A percentile compares a stretch with the other conserved stretches of the same genome.
Evolutionary conservation across 2,797 vertebrate species (phyloP).

Genomic region (Gadopsis marmoratus): DNA sequence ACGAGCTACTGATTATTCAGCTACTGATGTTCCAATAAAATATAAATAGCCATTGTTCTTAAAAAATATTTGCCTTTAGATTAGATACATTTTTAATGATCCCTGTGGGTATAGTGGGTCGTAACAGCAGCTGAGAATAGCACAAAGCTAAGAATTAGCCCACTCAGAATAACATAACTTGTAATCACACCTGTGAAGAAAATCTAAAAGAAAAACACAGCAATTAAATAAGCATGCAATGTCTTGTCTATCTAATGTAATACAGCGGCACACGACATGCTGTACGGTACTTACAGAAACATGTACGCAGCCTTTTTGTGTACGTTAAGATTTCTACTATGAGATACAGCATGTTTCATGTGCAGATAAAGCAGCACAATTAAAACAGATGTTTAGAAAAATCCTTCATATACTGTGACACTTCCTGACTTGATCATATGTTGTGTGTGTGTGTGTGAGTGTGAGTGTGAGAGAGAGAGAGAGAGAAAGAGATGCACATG

Average conservation of each 20-base stretch:
- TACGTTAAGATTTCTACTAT: background rate
- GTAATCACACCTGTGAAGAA: background rate
- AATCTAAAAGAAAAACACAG: background rate
- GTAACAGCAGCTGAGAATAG: constrained; percentile 22
- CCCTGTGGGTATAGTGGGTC: constrained; percentile 3
- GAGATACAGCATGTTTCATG: background rate
- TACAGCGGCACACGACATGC: background rate
- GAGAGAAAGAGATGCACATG: constrained; percentile 2
- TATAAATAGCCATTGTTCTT: constrained; percentile 16
- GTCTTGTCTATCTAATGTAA: constrained; percentile 1
- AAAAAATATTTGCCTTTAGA: constrained; percentile 14
- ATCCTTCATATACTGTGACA: constrained; percentile 12
- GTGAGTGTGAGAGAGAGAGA: background rate
- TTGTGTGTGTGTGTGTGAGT: background rate
- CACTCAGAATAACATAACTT: background rate
- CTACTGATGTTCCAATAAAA: background rate
- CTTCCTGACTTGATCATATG: constrained; percentile 42
- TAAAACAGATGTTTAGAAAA: constrained; percentile 29
- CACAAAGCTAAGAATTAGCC: constrained; percentile 27
- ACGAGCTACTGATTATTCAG: constrained; percentile 11
- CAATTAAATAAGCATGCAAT: background rate
- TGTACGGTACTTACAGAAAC: background rate
- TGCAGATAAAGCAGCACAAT: constrained; percentile 18
- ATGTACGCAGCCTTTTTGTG: background rate
- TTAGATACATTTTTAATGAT: constrained; percentile 13